These are phyloP conservation scores for Oreochromis tanganicae DNA, from an alignment of 2,113 vertebrate species.

Conservation along the genomic window DNA sequence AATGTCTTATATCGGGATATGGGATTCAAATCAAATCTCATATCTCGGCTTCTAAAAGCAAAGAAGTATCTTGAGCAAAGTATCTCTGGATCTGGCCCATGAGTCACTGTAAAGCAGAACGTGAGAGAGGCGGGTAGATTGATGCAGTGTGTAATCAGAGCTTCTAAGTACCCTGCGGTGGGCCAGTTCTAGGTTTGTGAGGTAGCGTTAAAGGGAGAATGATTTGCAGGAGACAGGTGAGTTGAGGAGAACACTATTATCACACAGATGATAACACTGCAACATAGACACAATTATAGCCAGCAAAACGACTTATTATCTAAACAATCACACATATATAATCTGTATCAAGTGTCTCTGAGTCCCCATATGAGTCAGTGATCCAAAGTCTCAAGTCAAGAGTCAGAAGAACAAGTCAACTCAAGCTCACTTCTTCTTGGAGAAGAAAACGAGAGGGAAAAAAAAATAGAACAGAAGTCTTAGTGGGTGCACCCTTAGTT, in stretches of 20 bases:
- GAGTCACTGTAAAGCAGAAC: not conserved
- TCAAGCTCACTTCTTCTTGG: not conserved
- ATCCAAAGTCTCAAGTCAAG: not conserved
- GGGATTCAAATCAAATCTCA: not conserved
- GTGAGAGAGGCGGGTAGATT: not conserved
- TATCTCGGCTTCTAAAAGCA: not conserved
- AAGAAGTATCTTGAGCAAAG: not conserved
- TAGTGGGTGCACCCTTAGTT: not conserved
- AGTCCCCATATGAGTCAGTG: not conserved
- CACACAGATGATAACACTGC: not conserved
- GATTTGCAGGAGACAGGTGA: not conserved
- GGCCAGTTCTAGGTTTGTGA: rapidly evolving
- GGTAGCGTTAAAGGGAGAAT: not conserved
- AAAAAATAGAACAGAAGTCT: not conserved
- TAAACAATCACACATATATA: not conserved
- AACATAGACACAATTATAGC: not conserved
- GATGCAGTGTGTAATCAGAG: not conserved
- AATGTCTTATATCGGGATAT: not conserved
- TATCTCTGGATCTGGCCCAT: not conserved
- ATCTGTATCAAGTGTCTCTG: not conserved
- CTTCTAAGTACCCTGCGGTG: not conserved
- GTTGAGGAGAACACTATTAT: not conserved
- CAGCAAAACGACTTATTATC: rapidly evolving
- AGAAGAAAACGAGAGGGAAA: not conserved
- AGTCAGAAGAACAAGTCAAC: not conserved